These are phyloP conservation scores for Sebastes diploproa DNA, from an alignment of 2,797 vertebrate genomes.

Conservation along the genomic window DNA sequence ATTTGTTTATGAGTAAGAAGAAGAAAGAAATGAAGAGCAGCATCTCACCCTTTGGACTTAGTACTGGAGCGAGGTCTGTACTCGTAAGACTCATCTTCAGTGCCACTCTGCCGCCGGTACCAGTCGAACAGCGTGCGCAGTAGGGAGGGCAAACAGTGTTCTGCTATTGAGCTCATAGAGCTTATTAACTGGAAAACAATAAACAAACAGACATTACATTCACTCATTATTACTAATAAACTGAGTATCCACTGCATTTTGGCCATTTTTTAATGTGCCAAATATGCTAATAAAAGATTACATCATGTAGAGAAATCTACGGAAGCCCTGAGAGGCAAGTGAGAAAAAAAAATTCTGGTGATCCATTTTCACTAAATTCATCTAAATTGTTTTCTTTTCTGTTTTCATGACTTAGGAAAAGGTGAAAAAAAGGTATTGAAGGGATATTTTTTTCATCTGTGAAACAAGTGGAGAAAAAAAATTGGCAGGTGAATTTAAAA, in stretches of 20 bases:
- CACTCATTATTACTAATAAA: background rate
- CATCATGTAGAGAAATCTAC: background rate
- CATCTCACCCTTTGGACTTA: constrained; percentile 95
- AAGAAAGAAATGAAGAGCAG: background rate
- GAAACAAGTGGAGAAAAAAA: too few species aligned
- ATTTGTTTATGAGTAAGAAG: background rate
- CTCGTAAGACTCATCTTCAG: constrained; percentile 97
- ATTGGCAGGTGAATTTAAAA: too few species aligned
- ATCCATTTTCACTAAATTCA: too few species aligned
- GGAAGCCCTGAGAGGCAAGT: too few species aligned
- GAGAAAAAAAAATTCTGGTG: too few species aligned
- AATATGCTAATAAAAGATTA: background rate
- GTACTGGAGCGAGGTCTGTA: constrained; percentile 97
- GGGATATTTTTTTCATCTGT: too few species aligned
- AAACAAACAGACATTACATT: background rate
- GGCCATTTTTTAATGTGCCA: too few species aligned
- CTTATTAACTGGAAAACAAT: constrained; percentile 91
- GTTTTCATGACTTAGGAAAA: too few species aligned
- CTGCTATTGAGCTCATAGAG: constrained; percentile 99
- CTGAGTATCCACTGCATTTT: background rate
- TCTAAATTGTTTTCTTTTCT: too few species aligned
- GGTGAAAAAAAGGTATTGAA: too few species aligned
- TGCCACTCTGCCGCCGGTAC: constrained; percentile 97
- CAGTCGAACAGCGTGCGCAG: constrained; percentile 99
- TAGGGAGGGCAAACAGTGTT: constrained; percentile 99